Base-by-base conservation (phyloP, 2,888 invertebrate genomes). In the Alcis repandata region DNA sequence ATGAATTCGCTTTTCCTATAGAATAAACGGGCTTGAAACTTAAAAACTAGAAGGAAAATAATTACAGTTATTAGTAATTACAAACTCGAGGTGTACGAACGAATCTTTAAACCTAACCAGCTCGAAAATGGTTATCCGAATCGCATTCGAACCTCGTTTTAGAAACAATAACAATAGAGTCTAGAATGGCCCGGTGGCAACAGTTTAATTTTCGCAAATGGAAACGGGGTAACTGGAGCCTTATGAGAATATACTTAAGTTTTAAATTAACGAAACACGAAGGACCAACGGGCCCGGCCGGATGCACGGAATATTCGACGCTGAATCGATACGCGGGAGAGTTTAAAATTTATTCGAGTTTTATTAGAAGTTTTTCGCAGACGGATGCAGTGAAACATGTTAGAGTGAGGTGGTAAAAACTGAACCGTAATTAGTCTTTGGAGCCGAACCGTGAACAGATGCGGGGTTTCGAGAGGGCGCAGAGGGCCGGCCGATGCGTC, bases 391-490 rank as follows among this genome's bases (percentile, higher is more conserved):
- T 79, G 81, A 80, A 86, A 82, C 83, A 86, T 82, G 83, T 84
- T 80, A 84, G 78, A 80, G 83, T 68, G 79, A 81, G 82, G 81
- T 80, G 83, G 86, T 87, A 88, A 88, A 89, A 88, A 89, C 85
- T 85, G 81, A 76, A 83, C 74, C 78, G 87, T 91, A 91, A 91
- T 91, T 90, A 91, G 90, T 89, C 83, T 86, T 85, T 86, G 84
- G 80, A 87, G 80, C 71, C 80, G 82, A 86, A 86, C 87, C 84
- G 87, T 87, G 86, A 88, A 88, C 86, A 83, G 84, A 70, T 71
- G 73, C 68, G 64, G 63, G 67, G 63, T 57, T 60, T 53, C 27
- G 63, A 68, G 59, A 59, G 38, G 68, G 57, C 70, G 36, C 60
- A 53, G 67, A 69, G 67, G 61, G 71, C 79, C 77, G 79, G 77